Evolutionary conservation across 37 sponge, comb jelly and placozoan species (phyloP).

Genomic region (Chondrilla cf. caribensis): DNA sequence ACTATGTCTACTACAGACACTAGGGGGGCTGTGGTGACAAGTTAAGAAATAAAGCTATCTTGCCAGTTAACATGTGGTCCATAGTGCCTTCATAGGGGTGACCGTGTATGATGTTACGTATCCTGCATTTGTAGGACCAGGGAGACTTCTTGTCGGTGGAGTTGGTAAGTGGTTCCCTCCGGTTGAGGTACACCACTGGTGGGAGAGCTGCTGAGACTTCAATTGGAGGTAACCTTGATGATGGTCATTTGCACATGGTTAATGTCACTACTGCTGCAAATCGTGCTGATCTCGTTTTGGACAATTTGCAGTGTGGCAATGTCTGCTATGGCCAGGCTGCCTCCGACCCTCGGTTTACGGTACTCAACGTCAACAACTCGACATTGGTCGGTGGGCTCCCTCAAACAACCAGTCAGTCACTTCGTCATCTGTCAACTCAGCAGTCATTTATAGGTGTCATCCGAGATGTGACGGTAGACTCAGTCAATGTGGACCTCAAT

Average conservation of each 20-base stretch:
- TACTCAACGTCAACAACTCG: neutral
- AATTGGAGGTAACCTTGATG: neutral
- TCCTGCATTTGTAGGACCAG: too few species aligned
- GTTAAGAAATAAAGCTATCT: too few species aligned
- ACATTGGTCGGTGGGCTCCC: neutral
- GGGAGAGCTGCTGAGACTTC: neutral
- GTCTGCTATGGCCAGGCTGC: slow-evolving; percentile 9
- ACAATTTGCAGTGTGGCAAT: neutral
- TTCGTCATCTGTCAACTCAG: neutral
- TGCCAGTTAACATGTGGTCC: too few species aligned
- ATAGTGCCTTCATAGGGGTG: too few species aligned
- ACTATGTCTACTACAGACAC: too few species aligned
- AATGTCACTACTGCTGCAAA: neutral
- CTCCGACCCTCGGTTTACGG: neutral
- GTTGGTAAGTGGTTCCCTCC: neutral
- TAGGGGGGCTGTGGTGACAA: too few species aligned
- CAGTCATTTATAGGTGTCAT: slow-evolving; percentile 1
- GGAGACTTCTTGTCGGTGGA: slow-evolving; percentile 13
- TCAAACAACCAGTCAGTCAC: neutral
- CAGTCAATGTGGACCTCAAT: neutral
- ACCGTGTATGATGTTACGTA: too few species aligned
- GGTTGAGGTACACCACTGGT: neutral
- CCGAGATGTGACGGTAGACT: neutral
- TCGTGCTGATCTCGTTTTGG: neutral
- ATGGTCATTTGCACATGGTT: neutral